Base-by-base conservation (phyloP, 2,797 vertebrate species). In the Peromyscus attwateri region DNA sequence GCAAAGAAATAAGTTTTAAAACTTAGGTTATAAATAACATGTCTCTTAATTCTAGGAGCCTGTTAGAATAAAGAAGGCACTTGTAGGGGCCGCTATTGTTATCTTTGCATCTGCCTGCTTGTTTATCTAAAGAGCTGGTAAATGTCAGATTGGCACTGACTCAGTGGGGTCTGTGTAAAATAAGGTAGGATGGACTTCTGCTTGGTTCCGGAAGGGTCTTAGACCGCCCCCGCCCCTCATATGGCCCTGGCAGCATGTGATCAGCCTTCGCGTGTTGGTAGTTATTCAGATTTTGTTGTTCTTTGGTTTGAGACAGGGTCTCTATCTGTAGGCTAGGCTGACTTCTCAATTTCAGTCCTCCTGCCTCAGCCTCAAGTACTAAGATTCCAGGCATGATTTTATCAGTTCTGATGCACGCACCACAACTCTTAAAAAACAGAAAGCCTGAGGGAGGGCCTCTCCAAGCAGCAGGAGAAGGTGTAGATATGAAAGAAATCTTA, bases 21-120 rank as follows among this genome's bases (percentile, higher is more conserved):
- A 89, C 68, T 76, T 3, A 10, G 70, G 29, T 75, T 79, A n/a
- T 88, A 73, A 75, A 77, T 62, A 19, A 76, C 57, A 0, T n/a
- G 6, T 81, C n/a, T 92, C n/a, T 91, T 90, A 76, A 55, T 93
- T 89, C 70, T 84, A 64, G 62, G 49, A 93, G 11, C 40, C 40
- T 89, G 7, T 79, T 27, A 60, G 27, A 89, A 62, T 95, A 79
- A 31, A 17, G 14, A 31, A 17, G 14, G 29, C 27, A n/a, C 62
- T 60, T 90, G 8, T 73, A 34, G 46, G 52, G 6, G 8, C 25
- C 3, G 14, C 46, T 34, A 12, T 27, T 73, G 21, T 87, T 89
- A 31, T 16, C 66, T 8, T 81, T 87, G 7, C 11, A 25, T 70
- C 25, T 70, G 9, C 21, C 29, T 71, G 14, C 60, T 95, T 84